These are phyloP conservation scores for Drosophila nebulosa DNA, from an alignment of 1,140 invertebrate genomes.

Conservation along the genomic window DNA sequence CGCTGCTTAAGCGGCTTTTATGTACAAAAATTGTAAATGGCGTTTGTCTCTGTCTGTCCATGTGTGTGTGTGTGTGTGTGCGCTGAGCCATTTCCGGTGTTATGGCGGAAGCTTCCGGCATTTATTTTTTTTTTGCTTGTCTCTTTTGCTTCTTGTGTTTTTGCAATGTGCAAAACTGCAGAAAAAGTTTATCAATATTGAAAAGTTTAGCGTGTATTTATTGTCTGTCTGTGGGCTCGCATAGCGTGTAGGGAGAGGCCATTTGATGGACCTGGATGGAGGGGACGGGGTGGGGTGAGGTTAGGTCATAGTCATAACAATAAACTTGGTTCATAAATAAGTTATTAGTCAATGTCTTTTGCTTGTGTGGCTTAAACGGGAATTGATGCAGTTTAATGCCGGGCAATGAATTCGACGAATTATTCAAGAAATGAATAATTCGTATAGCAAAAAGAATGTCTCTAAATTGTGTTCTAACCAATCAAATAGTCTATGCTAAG, in stretches of 20 bases:
- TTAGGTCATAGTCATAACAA: slow-evolving; percentile 55
- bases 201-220: slow-evolving; percentile 68
- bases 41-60: slow-evolving; percentile 51
- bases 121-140: slow-evolving; percentile 17
- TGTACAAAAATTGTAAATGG: slow-evolving; percentile 73
- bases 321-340: slow-evolving; percentile 70
- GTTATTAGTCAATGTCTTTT: slow-evolving; percentile 66
- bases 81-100: slow-evolving; percentile 67
- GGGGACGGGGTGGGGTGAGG: background rate
- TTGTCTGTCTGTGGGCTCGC: slow-evolving; percentile 27
- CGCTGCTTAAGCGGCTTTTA: slow-evolving; percentile 70
- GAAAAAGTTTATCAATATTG: slow-evolving; percentile 74
- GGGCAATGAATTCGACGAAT: background rate
- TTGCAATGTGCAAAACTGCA: slow-evolving; percentile 37
- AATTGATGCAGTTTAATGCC: slow-evolving; percentile 3
- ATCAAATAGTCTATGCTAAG: background rate
- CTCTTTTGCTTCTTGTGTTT: slow-evolving; percentile 15
- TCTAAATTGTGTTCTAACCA: background rate
- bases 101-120: slow-evolving; percentile 63
- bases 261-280: background rate
- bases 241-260: background rate
- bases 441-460: background rate
- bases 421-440: slow-evolving; percentile 6
- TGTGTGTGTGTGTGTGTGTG: slow-evolving; percentile 13
- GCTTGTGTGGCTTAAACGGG: background rate